Conservation (phyloP, 2,113 vertebrate species). For the Prolemur simus region DNA sequence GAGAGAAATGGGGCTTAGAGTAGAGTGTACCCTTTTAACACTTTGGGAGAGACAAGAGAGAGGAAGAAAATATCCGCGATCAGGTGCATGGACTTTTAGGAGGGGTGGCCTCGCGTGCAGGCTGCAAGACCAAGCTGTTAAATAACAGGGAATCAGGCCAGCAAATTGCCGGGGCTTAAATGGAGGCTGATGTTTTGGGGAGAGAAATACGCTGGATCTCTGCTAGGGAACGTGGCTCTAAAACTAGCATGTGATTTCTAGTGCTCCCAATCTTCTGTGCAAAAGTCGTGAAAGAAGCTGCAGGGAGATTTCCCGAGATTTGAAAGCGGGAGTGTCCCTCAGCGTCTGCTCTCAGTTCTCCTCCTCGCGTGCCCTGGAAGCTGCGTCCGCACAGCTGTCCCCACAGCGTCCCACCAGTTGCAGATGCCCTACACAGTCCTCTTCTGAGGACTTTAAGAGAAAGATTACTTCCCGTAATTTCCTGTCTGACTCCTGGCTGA, state of each 20-base stretch:
- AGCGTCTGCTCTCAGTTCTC: rapidly evolving
- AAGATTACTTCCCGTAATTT: not conserved
- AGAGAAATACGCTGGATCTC: not conserved
- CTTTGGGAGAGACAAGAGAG: not conserved
- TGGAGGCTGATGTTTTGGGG: not conserved
- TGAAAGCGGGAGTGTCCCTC: rapidly evolving
- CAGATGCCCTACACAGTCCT: not conserved
- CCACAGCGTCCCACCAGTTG: rapidly evolving
- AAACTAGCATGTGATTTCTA: not conserved
- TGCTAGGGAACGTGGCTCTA: not conserved
- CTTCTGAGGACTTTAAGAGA: not conserved
- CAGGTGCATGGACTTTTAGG: not conserved
- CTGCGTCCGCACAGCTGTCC: not conserved
- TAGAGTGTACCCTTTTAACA: not conserved
- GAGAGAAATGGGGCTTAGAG: slow-evolving; percentile 76
- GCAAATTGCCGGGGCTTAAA: not conserved
- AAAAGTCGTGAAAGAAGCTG: not conserved
- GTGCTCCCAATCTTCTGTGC: not conserved
- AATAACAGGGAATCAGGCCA: not conserved
- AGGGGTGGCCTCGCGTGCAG: rapidly evolving
- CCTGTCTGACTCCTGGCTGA: not conserved
- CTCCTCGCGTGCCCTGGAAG: not conserved
- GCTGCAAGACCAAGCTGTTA: slow-evolving; percentile 51
- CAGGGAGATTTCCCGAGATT: not conserved
- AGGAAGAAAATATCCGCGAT: not conserved